Evolutionary conservation across 2,797 vertebrate genomes (phyloP).

Genomic region (Lacerta viridis): DNA sequence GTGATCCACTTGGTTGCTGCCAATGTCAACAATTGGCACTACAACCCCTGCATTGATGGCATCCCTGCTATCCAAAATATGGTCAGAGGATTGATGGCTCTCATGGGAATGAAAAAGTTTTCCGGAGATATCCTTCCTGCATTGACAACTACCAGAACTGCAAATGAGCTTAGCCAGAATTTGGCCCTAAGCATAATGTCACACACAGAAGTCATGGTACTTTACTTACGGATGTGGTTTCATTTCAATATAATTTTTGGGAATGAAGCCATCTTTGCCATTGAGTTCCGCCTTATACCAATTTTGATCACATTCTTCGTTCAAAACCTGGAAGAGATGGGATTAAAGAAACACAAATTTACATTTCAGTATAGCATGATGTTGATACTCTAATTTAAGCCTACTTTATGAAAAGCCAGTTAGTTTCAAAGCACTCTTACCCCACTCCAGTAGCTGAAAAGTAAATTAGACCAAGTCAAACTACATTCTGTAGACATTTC

Average conservation of each 20-base stretch:
- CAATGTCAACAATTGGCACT: background rate
- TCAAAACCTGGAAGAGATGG: conserved; percentile 90
- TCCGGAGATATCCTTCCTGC: background rate
- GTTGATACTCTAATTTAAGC: background rate
- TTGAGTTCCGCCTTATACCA: conserved; percentile 99
- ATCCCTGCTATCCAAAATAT: background rate
- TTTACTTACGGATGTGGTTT: conserved; percentile 97
- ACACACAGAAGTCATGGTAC: background rate
- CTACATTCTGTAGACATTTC: background rate
- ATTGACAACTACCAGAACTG: background rate
- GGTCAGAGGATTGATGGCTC: background rate
- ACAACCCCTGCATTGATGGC: background rate
- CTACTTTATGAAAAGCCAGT: background rate
- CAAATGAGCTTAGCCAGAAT: background rate
- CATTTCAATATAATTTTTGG: conserved; percentile 99
- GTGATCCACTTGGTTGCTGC: conserved; percentile 10
- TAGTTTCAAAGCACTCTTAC: background rate
- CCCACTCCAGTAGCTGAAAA: no score
- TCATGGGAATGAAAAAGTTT: background rate
- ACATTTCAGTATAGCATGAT: background rate
- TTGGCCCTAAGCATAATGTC: background rate
- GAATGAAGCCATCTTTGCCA: conserved; percentile 98
- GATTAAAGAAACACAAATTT: background rate
- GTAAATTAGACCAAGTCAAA: no score
- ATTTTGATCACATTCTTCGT: conserved; percentile 99